Evolutionary conservation across 2,888 invertebrate species (phyloP).

Genomic region (Ochropacha duplaris): DNA sequence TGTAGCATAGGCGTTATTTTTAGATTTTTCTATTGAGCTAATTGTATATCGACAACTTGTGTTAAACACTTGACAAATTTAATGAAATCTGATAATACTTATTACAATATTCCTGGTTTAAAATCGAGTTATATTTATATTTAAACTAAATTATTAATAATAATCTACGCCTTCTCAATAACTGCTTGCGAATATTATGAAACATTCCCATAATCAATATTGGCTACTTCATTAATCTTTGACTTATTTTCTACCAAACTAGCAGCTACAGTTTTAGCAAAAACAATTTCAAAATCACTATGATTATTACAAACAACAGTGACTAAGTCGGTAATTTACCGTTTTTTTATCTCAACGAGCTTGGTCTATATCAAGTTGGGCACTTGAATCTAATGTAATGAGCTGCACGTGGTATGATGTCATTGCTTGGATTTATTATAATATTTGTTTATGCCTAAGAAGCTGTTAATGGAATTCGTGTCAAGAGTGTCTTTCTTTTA

Average conservation of each 20-base stretch:
- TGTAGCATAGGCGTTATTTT: too few species aligned
- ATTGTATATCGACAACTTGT: too few species aligned
- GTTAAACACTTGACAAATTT: too few species aligned
- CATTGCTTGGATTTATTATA: not conserved
- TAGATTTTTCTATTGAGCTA: too few species aligned
- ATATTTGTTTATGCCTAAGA: not conserved
- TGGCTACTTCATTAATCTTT: not conserved
- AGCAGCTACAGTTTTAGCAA: not conserved
- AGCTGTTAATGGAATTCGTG: not conserved
- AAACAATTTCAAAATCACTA: not conserved
- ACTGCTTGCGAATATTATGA: not conserved
- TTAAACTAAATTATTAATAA: not conserved
- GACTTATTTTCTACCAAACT: not conserved
- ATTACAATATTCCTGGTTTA: too few species aligned
- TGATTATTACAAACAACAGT: not conserved
- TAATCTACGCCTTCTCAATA: not conserved
- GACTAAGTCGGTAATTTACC: not conserved
- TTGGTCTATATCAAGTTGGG: not conserved
- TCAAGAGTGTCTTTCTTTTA: not conserved
- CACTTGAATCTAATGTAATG: slow-evolving; percentile 1
- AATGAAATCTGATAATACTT: too few species aligned
- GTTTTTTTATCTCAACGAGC: not conserved
- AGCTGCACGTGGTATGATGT: slow-evolving; percentile 1
- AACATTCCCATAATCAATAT: not conserved
- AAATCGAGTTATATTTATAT: not conserved